A percentile compares a stretch with the other conserved stretches of the same genome.
Evolutionary conservation across 2,797 vertebrate species (phyloP).

Genomic region (Oryzias sinensis): DNA sequence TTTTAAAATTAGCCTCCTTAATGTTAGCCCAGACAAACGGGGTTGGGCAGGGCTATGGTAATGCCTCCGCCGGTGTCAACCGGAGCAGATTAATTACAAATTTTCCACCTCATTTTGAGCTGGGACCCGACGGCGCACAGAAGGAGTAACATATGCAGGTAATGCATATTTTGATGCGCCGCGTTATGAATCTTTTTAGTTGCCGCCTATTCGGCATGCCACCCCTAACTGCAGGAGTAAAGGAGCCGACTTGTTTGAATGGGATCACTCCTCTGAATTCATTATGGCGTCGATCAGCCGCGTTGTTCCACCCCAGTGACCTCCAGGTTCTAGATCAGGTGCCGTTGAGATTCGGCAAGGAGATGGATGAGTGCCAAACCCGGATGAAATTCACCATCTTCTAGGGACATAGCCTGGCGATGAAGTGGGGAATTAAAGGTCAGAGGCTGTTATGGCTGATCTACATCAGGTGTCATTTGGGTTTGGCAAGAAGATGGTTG

Average conservation of each 20-base stretch:
- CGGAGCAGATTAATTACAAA: slow-evolving; percentile 93
- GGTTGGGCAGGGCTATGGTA: slow-evolving; percentile 60
- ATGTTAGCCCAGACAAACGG: slow-evolving; percentile 96
- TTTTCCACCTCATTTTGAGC: slow-evolving; percentile 85
- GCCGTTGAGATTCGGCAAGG: slow-evolving; percentile 47
- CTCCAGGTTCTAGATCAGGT: slow-evolving; percentile 50
- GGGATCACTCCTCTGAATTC: slow-evolving; percentile 12
- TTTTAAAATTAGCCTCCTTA: slow-evolving; percentile 98
- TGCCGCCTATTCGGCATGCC: too few species aligned
- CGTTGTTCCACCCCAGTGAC: slow-evolving; percentile 53
- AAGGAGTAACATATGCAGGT: slow-evolving; percentile 44
- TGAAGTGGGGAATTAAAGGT: too few species aligned
- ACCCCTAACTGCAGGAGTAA: too few species aligned
- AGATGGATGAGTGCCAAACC: slow-evolving; percentile 21
- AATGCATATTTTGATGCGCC: not conserved
- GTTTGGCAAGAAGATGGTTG: too few species aligned
- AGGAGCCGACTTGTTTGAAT: too few species aligned
- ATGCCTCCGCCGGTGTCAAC: slow-evolving; percentile 88
- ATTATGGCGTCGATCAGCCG: slow-evolving; percentile 37
- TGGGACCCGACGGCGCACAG: slow-evolving; percentile 53
- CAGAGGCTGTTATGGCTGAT: too few species aligned
- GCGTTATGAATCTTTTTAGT: too few species aligned
- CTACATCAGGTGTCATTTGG: slow-evolving; percentile 4
- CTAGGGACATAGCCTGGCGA: too few species aligned
- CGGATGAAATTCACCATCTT: not conserved